phyloP scores from a whole-genome alignment of 2,888 invertebrate genomes.

The Branchellion lobata region DNA sequence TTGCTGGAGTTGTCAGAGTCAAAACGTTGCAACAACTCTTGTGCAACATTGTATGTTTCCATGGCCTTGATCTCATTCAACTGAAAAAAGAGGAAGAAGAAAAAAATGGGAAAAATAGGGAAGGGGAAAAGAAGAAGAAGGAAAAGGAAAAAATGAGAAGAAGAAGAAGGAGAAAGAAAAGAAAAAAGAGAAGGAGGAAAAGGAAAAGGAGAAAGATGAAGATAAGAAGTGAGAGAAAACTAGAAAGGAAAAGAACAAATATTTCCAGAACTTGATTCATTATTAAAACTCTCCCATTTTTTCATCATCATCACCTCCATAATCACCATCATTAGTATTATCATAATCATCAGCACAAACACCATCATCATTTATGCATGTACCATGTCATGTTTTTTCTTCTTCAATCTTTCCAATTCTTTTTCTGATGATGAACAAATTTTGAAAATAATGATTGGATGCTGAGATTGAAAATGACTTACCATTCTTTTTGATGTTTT shows the following conservation, averaged over 20 bases:
- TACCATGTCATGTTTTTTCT: not conserved
- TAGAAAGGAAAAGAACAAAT: too few species aligned
- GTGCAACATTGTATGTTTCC: conserved; percentile 90
- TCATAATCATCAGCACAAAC: too few species aligned
- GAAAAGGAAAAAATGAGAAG: conserved; percentile 1
- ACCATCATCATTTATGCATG: too few species aligned
- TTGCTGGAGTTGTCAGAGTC: conserved; percentile 67
- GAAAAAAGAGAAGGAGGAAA: not conserved
- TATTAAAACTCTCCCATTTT: too few species aligned
- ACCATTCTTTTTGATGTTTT: conserved; percentile 50
- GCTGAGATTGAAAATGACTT: not conserved
- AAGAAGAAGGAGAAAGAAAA: not conserved
- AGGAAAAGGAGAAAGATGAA: not conserved
- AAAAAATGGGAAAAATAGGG: too few species aligned
- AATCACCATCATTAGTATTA: too few species aligned
- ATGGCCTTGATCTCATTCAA: conserved; percentile 94
- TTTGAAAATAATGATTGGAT: not conserved
- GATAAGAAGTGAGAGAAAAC: too few species aligned
- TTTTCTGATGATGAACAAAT: not conserved
- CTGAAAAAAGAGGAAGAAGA: conserved; percentile 13
- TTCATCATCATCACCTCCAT: too few species aligned
- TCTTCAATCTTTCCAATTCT: not conserved
- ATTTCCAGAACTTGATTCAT: too few species aligned
- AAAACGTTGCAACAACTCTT: conserved; percentile 82
- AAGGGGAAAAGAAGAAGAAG: not conserved